Percentiles rank a stretch among this genome's conserved stretches.
Evolutionary conservation across 2,797 vertebrate genomes (phyloP).

Genomic region (Megaceryle alcyon): DNA sequence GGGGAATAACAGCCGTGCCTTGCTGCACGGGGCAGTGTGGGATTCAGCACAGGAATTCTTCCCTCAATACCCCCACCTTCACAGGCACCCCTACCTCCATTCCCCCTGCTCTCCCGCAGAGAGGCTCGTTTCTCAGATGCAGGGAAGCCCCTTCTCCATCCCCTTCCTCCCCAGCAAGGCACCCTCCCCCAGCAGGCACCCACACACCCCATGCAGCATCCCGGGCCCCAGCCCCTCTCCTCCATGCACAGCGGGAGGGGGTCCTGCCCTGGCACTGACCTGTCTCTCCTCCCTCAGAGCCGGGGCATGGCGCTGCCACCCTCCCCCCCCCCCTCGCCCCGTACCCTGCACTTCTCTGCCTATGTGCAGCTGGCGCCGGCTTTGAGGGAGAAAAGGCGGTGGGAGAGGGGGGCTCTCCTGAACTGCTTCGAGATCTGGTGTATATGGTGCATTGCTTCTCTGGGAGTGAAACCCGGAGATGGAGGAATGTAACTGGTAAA

Average conservation of each 20-base stretch:
- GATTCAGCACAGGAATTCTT: not conserved
- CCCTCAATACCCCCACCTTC: not conserved
- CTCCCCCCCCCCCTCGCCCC: too few species aligned
- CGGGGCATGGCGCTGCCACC: not conserved
- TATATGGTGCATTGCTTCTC: conserved; percentile 49
- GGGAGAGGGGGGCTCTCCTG: conserved; percentile 19
- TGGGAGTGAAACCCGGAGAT: conserved; percentile 20
- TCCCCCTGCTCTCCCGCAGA: not conserved
- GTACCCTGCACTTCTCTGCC: not conserved
- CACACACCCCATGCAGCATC: not conserved
- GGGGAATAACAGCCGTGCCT: not conserved
- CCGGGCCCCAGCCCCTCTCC: not conserved
- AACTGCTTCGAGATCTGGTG: conserved; percentile 34
- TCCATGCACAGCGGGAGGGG: not conserved
- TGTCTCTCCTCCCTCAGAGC: conserved; percentile 18
- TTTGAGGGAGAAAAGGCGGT: not conserved
- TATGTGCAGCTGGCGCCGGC: not conserved
- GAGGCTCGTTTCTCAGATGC: not conserved
- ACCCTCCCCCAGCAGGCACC: not conserved
- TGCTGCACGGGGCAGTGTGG: not conserved
- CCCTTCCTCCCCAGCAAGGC: not conserved
- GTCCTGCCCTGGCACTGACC: conserved; percentile 10
- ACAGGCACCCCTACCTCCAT: not conserved
- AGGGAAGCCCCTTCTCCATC: not conserved
- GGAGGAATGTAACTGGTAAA: conserved; percentile 35